Evolutionary conservation across 2,888 invertebrate genomes (phyloP).

Genomic region (Aspidiotus destructor): DNA sequence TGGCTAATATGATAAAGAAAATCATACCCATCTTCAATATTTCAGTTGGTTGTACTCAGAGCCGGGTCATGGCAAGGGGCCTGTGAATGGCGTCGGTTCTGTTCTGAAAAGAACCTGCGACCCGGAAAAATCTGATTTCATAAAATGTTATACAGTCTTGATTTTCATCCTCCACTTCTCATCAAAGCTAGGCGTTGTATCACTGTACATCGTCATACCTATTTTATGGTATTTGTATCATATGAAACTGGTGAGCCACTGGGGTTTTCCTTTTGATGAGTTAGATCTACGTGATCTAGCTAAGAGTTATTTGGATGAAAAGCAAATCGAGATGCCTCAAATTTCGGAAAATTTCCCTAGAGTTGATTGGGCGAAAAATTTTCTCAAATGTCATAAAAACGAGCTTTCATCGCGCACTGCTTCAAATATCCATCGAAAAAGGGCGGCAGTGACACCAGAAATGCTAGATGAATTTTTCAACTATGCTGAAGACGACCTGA

Average conservation of each 20-base stretch:
- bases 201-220: too few species aligned
- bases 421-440: neutral
- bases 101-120: neutral
- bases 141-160: too few species aligned
- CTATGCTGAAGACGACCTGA: too few species aligned
- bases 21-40: neutral
- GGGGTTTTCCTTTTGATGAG: neutral
- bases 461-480: neutral
- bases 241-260: too few species aligned
- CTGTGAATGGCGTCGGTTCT: neutral
- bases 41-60: neutral
- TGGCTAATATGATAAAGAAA: neutral
- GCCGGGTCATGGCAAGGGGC: constrained; percentile 1
- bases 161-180: too few species aligned
- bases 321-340: neutral
- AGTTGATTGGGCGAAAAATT: neutral
- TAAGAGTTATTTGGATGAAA: neutral
- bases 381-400: neutral
- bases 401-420: neutral
- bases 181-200: too few species aligned
- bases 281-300: neutral
- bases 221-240: too few species aligned
- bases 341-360: neutral
- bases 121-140: too few species aligned
- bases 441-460: neutral